Base-by-base conservation (phyloP, 2,888 invertebrate species). In the Eilema caniola region DNA sequence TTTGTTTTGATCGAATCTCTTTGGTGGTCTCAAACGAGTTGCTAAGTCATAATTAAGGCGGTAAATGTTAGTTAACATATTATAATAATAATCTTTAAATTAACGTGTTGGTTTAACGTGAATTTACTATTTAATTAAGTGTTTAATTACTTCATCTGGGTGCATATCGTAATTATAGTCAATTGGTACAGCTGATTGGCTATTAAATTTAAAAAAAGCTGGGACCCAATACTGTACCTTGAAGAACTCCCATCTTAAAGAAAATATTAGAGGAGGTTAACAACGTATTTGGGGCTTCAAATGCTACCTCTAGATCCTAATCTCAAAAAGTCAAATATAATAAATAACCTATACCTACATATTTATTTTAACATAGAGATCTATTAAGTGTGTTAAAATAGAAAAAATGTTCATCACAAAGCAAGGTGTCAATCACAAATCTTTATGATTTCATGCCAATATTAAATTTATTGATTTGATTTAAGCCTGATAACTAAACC, bases 21-120 rank as follows among this genome's bases (percentile, higher is more conserved):
- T 77, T 69, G 76, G 72, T 80, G 78, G 83, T 78, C 78, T 28
- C 33, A 53, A 74, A 72, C 75, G 4, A 79, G 77, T 67, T 75
- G 57, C 28, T 16, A 66, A 66, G 47, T 69, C 14, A 68, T 72
- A 62, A 72, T 69, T 62, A 69, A 56, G 62, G 66, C 59, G 56
- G 57, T 62, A 37, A 71, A 67, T 64, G 57, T 69, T 59, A 59
- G 64, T 47, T 60, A 60, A 69, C 63, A 47, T 59, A 25, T 25
- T 59, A 62, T 56, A 57, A 68, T 62, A 57, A 69, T 67, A 62
- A 67, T 57, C 62, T 47, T 69, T 41, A 63, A 37, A 69, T 69
- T 57, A 63, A 57, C 24, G 59, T 47, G 62, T 68, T 68, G 37
- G 68, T 56, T 37, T 56, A 37, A 57, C 25, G 14, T 37, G 23